A percentile compares a stretch with the other conserved stretches of the same genome.
phyloP scores from a whole-genome alignment of 2,888 invertebrate species.

The Entomobrya proxima region DNA sequence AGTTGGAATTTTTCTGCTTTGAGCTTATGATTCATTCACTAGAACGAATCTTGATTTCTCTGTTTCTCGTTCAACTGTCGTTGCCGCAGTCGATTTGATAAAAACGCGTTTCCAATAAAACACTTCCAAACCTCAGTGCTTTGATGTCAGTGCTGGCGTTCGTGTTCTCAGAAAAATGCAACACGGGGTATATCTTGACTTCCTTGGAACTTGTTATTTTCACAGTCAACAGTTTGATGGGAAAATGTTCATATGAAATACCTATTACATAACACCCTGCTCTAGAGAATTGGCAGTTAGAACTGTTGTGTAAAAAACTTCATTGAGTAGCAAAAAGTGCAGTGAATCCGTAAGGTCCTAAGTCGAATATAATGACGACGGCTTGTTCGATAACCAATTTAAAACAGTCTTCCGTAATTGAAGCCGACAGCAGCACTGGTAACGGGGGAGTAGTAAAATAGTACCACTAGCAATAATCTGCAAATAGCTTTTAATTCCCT shows the following conservation, averaged over 20 bases:
- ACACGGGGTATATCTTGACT: no score
- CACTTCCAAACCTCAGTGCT: no score
- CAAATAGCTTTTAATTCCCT: slow-evolving; percentile 51
- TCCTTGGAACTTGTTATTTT: no score
- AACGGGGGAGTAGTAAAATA: slow-evolving; percentile 21
- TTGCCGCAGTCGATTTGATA: not conserved
- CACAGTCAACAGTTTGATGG: no score
- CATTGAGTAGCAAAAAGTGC: not conserved
- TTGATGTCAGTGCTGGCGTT: no score
- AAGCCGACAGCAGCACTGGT: not conserved
- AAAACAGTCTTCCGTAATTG: slow-evolving; percentile 26
- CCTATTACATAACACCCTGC: no score
- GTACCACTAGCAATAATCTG: slow-evolving; percentile 35
- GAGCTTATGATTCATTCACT: not conserved
- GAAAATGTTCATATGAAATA: no score
- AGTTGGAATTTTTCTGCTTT: not conserved
- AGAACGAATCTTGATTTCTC: not conserved
- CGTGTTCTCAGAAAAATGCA: no score
- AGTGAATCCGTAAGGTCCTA: not conserved
- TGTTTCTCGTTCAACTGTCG: not conserved
- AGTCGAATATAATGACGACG: slow-evolving; percentile 24
- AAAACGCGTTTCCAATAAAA: not conserved
- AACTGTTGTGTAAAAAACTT: not conserved
- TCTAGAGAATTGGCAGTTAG: no score
- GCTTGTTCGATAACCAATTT: slow-evolving; percentile 10